Evolutionary conservation across 1,140 invertebrate genomes (phyloP).

Genomic region (Bombus waltoni): DNA sequence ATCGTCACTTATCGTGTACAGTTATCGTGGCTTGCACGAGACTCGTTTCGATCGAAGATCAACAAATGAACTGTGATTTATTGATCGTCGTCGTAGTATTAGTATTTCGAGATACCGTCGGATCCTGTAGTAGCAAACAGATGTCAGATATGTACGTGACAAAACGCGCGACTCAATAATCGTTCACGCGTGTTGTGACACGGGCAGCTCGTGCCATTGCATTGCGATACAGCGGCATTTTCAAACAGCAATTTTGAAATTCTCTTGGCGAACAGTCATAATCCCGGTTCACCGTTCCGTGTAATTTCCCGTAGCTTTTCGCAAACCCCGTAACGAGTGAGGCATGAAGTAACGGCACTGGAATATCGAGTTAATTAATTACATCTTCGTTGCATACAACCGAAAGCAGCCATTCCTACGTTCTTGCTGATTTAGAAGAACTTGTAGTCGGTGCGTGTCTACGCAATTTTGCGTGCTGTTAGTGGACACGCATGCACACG

Average conservation of each 20-base stretch:
- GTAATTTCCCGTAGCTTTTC: slow-evolving; percentile 9
- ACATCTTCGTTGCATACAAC: background rate
- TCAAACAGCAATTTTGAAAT: background rate
- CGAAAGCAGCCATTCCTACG: background rate
- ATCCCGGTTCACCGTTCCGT: background rate
- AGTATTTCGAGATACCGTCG: background rate
- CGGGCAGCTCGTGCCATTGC: background rate
- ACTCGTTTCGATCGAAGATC: slow-evolving; percentile 34
- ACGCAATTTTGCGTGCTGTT: background rate
- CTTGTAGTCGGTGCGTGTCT: background rate
- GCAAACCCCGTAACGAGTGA: slow-evolving; percentile 4
- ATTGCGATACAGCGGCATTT: background rate
- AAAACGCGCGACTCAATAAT: background rate
- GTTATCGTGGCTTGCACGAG: slow-evolving; percentile 24
- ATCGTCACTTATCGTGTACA: slow-evolving; percentile 24
- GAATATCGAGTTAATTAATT: slow-evolving; percentile 30
- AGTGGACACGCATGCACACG: background rate
- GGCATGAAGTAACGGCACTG: slow-evolving; percentile 2
- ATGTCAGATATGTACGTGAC: slow-evolving; percentile 32
- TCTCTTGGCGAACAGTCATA: background rate
- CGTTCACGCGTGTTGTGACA: background rate
- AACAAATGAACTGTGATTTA: slow-evolving; percentile 45
- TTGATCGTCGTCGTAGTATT: background rate
- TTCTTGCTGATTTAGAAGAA: background rate
- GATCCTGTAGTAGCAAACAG: background rate